Conservation (phyloP, 2,113 vertebrate genomes). For the Paralichthys olivaceus region DNA sequence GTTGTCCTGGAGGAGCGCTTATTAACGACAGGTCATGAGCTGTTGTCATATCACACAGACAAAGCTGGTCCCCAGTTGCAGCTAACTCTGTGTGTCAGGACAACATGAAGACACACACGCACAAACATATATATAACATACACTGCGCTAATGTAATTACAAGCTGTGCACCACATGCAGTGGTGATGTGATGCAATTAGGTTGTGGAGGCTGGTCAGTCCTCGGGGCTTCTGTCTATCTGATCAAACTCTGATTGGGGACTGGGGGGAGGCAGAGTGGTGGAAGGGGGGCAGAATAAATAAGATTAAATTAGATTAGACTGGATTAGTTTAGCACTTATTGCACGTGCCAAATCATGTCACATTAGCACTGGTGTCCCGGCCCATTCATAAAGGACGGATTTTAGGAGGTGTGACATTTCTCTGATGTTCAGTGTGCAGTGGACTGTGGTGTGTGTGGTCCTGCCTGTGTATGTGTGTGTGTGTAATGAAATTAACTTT, state of each 20-base stretch:
- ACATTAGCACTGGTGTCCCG: slow-evolving; percentile 79
- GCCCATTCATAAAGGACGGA: slow-evolving; percentile 75
- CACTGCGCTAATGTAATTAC: slow-evolving; percentile 73
- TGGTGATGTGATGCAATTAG: slow-evolving; percentile 80
- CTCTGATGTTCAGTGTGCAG: slow-evolving; percentile 47
- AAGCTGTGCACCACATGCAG: slow-evolving; percentile 72
- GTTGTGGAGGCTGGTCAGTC: slow-evolving; percentile 71
- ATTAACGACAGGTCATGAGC: slow-evolving; percentile 61
- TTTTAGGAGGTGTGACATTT: slow-evolving; percentile 77
- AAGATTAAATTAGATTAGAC: slow-evolving; percentile 80
- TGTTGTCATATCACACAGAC: slow-evolving; percentile 38
- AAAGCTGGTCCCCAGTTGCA: slow-evolving; percentile 21
- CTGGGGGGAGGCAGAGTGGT: slow-evolving; percentile 18
- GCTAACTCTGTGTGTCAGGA: slow-evolving; percentile 27
- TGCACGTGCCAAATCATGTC: slow-evolving; percentile 83
- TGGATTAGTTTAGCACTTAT: slow-evolving; percentile 84
- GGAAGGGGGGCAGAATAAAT: slow-evolving; percentile 72
- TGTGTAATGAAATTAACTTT: slow-evolving; percentile 42
- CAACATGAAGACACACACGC: slow-evolving; percentile 16
- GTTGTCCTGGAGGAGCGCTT: slow-evolving; percentile 32
- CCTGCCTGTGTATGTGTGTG: not conserved
- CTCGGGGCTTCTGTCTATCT: slow-evolving; percentile 77
- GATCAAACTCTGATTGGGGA: slow-evolving; percentile 76
- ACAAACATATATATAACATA: slow-evolving; percentile 41
- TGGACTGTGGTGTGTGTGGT: slow-evolving; percentile 31